These are phyloP conservation scores for Plotosus lineatus DNA, from an alignment of 2,113 vertebrate genomes.

Conservation along the genomic window DNA sequence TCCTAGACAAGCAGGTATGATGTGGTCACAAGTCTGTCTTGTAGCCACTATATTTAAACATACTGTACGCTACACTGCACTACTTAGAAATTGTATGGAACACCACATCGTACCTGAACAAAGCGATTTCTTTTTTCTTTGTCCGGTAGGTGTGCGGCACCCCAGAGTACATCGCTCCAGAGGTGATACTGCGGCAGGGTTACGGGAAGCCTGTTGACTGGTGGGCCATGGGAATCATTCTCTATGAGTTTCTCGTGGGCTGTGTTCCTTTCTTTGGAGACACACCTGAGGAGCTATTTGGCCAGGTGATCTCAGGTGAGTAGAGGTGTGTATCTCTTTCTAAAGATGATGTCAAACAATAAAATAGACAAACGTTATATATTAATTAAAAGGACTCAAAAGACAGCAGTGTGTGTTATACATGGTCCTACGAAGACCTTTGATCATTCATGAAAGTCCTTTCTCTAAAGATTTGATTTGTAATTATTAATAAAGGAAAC, in stretches of 20 bases:
- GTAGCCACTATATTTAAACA: background rate
- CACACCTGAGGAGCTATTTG: conserved; percentile 91
- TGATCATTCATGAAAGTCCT: background rate
- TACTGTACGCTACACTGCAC: no score
- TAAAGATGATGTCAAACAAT: background rate
- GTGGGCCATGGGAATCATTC: conserved; percentile 97
- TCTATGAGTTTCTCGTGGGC: conserved; percentile 93
- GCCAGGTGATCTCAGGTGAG: conserved; percentile 90
- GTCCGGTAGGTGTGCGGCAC: conserved; percentile 86
- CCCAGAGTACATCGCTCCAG: conserved; percentile 94
- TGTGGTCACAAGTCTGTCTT: background rate
- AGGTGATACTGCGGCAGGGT: conserved; percentile 92
- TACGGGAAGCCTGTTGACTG: conserved; percentile 95
- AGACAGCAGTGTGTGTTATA: background rate
- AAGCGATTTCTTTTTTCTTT: background rate
- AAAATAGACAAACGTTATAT: background rate
- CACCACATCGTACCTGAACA: background rate
- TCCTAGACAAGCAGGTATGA: conserved; percentile 91
- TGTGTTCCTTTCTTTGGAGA: conserved; percentile 93
- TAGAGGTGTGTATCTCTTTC: conserved; percentile 30
- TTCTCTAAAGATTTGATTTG: background rate
- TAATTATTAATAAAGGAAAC: background rate
- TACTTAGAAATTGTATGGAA: background rate
- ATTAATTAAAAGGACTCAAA: background rate
- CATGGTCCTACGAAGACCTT: background rate